These are phyloP conservation scores for Pseudonaja textilis DNA, from an alignment of 2,113 vertebrate genomes.

Conservation along the genomic window DNA sequence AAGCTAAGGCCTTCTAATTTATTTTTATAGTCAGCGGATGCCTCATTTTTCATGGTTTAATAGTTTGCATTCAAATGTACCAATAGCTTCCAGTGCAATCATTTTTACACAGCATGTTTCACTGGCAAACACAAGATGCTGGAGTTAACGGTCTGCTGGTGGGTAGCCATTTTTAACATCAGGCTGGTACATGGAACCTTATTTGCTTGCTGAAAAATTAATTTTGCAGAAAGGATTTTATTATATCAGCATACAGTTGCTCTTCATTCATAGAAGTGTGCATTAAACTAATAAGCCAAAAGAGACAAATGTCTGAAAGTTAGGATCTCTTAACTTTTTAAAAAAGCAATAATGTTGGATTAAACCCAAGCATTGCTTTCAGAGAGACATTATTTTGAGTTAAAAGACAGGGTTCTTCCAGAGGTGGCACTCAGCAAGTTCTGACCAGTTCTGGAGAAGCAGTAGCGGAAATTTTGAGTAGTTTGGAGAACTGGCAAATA, in stretches of 20 bases:
- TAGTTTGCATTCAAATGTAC: slow-evolving; percentile 70
- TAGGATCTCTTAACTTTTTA: background rate
- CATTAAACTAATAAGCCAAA: slow-evolving; percentile 32
- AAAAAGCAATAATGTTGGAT: background rate
- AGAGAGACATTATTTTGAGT: background rate
- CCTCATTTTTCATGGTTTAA: slow-evolving; percentile 70
- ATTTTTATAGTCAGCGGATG: slow-evolving; percentile 68
- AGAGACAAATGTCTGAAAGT: background rate
- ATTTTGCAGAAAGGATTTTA: slow-evolving; percentile 6
- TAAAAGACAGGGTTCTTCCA: background rate
- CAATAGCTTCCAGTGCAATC: slow-evolving; percentile 62
- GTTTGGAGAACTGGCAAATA: too few species aligned
- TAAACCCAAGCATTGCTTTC: background rate
- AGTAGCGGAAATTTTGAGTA: too few species aligned
- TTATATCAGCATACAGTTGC: background rate
- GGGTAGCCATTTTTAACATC: slow-evolving; percentile 56
- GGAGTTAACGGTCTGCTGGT: slow-evolving; percentile 58
- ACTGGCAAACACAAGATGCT: slow-evolving; percentile 45
- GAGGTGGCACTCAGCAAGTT: too few species aligned
- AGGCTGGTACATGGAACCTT: slow-evolving; percentile 39
- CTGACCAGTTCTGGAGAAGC: too few species aligned
- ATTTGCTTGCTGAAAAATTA: slow-evolving; percentile 11
- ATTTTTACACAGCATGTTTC: slow-evolving; percentile 55
- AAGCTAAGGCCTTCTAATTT: slow-evolving; percentile 63
- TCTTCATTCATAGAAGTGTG: slow-evolving; percentile 1